Conservation (phyloP, 2,797 vertebrate species). For the Merluccius polli region DNA sequence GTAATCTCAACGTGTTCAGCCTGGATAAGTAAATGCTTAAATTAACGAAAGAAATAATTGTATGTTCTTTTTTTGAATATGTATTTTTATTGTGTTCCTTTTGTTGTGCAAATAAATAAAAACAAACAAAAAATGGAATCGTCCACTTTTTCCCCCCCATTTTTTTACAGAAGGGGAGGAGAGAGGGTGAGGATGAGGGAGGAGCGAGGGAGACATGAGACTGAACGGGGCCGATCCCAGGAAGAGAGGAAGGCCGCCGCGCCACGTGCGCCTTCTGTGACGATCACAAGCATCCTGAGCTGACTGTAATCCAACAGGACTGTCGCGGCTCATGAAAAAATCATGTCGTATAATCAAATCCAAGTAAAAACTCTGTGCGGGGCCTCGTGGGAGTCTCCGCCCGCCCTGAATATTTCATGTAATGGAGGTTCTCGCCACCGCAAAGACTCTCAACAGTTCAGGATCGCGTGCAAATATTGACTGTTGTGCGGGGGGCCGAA, state of each 20-base stretch:
- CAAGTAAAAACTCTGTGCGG: slow-evolving; percentile 86
- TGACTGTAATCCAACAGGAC: slow-evolving; percentile 91
- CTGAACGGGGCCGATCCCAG: not conserved
- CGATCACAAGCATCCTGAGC: slow-evolving; percentile 78
- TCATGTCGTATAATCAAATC: slow-evolving; percentile 95
- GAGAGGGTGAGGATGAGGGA: not conserved
- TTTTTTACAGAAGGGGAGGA: slow-evolving; percentile 18
- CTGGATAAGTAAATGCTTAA: not conserved
- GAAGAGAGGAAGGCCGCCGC: slow-evolving; percentile 3
- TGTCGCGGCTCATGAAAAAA: slow-evolving; percentile 95
- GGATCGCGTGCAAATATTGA: slow-evolving; percentile 92
- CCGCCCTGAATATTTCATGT: slow-evolving; percentile 91
- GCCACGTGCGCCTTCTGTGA: slow-evolving; percentile 77
- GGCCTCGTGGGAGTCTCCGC: slow-evolving; percentile 74
- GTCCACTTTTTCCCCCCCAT: not conserved
- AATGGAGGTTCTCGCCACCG: slow-evolving; percentile 73
- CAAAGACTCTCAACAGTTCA: slow-evolving; percentile 80
- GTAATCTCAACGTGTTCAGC: not conserved
- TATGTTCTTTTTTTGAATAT: too few species aligned
- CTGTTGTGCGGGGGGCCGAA: slow-evolving; percentile 72
- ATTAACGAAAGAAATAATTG: not conserved
- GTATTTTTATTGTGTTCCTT: not conserved
- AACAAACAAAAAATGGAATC: not conserved
- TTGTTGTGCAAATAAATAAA: not conserved
- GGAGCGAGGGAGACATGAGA: not conserved